Evolutionary conservation across 2,113 vertebrate genomes (phyloP).

Genomic region (Brachypodius melanocephalos): DNA sequence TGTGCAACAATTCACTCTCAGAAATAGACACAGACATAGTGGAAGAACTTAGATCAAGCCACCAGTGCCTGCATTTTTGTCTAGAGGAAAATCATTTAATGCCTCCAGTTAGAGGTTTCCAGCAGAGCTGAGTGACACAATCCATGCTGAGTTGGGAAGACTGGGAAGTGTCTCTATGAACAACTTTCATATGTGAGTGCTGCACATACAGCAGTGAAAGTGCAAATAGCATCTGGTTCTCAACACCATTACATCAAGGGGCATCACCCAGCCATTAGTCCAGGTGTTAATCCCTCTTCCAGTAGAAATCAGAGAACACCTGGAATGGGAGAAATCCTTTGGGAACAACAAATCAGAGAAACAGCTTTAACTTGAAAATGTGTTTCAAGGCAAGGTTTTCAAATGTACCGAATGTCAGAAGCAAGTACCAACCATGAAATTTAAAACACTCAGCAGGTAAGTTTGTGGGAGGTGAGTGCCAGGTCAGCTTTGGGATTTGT

Average conservation of each 20-base stretch:
- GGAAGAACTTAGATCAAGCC: neutral
- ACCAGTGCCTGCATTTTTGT: neutral
- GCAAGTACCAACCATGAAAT: neutral
- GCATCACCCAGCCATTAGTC: neutral
- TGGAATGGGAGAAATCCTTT: neutral
- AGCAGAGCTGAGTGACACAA: neutral
- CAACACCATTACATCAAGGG: neutral
- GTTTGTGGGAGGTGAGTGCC: neutral
- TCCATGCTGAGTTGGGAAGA: neutral
- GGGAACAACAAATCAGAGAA: neutral
- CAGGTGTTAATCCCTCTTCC: neutral
- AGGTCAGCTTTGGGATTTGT: neutral
- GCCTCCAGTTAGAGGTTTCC: neutral
- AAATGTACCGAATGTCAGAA: neutral
- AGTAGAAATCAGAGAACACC: slow-evolving; percentile 13
- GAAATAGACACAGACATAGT: neutral
- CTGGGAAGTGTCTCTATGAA: neutral
- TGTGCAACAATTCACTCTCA: neutral
- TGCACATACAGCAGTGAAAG: neutral
- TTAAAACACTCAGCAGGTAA: neutral
- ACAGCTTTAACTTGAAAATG: neutral
- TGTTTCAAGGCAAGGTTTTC: neutral
- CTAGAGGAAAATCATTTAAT: neutral
- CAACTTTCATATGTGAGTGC: neutral
- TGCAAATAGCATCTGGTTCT: slow-evolving; percentile 7